phyloP scores from a whole-genome alignment of 2,113 vertebrate species.

The Lampris incognitus region DNA sequence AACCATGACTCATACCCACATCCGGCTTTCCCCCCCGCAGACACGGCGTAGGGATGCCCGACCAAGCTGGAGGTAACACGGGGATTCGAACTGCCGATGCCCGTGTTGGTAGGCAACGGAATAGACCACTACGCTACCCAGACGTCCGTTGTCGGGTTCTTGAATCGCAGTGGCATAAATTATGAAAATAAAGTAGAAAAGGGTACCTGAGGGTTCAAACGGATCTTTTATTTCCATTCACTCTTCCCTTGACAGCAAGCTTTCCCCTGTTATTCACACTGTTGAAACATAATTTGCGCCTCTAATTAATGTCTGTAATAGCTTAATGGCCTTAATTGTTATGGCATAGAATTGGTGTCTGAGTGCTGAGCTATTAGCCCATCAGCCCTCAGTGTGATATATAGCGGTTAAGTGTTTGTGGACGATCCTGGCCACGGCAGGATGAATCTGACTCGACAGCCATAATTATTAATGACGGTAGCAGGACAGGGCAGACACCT shows the following conservation, averaged over 20 bases:
- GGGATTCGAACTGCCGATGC: too few relatives aligned
- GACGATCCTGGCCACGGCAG: constrained; percentile 49
- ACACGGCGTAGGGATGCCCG: too few relatives aligned
- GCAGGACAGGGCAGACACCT: constrained; percentile 52
- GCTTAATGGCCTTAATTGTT: constrained; percentile 55
- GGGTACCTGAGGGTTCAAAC: background rate
- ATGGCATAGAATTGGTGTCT: constrained; percentile 24
- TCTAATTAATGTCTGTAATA: constrained; percentile 49
- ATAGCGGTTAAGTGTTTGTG: constrained; percentile 65
- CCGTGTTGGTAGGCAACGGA: too few relatives aligned
- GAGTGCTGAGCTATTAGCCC: constrained; percentile 44
- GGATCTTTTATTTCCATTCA: constrained; percentile 19
- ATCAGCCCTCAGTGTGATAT: constrained; percentile 59
- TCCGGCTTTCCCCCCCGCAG: too few relatives aligned
- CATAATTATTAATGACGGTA: constrained; percentile 64
- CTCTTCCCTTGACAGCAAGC: constrained; percentile 18
- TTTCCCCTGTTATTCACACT: background rate
- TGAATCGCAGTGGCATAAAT: background rate
- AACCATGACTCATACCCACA: too few relatives aligned
- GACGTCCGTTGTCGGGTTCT: background rate
- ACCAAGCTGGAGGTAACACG: too few relatives aligned
- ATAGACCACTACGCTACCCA: too few relatives aligned
- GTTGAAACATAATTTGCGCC: constrained; percentile 13
- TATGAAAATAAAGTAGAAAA: constrained; percentile 9
- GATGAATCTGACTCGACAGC: constrained; percentile 68